Evolutionary conservation across 1,140 invertebrate species (phyloP).

Genomic region (Proctacanthus coquilletti): DNA sequence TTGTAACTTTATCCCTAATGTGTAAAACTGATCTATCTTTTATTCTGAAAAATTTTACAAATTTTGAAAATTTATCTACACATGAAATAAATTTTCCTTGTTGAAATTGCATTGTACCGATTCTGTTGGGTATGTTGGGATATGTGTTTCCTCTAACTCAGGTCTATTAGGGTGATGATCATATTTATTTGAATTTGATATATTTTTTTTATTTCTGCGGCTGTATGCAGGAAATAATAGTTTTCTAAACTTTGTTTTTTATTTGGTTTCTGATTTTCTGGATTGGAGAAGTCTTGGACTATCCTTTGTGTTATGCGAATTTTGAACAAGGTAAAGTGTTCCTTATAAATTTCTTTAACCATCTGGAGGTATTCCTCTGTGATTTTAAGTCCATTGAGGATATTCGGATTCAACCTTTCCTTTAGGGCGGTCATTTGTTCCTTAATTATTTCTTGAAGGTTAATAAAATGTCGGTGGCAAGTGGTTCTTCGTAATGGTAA

Average conservation of each 20-base stretch:
- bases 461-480: neutral
- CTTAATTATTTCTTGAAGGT: neutral
- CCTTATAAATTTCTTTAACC: conserved; percentile 5
- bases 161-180: conserved; percentile 4
- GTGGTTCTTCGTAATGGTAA: neutral
- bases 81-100: conserved; percentile 4
- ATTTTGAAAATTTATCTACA: conserved; percentile 8
- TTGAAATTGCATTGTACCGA: conserved; percentile 3
- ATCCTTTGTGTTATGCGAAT: conserved; percentile 8
- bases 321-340: conserved; percentile 4
- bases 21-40: conserved; percentile 2
- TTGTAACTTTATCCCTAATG: conserved; percentile 2
- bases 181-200: conserved; percentile 6
- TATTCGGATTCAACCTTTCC: conserved; percentile 1
- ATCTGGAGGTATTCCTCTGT: neutral
- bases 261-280: conserved; percentile 5
- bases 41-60: conserved; percentile 6
- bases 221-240: conserved; percentile 8
- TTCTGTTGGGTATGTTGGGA: conserved; percentile 3
- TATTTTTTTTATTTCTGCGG: conserved; percentile 4
- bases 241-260: conserved; percentile 4
- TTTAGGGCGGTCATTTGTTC: neutral
- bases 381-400: conserved; percentile 8
- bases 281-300: conserved; percentile 4
- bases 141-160: conserved; percentile 5